A percentile compares a stretch with the other conserved stretches of the same genome.
These are phyloP conservation scores for Limosa lapponica DNA, from an alignment of 2,797 vertebrate species.

Conservation along the genomic window DNA sequence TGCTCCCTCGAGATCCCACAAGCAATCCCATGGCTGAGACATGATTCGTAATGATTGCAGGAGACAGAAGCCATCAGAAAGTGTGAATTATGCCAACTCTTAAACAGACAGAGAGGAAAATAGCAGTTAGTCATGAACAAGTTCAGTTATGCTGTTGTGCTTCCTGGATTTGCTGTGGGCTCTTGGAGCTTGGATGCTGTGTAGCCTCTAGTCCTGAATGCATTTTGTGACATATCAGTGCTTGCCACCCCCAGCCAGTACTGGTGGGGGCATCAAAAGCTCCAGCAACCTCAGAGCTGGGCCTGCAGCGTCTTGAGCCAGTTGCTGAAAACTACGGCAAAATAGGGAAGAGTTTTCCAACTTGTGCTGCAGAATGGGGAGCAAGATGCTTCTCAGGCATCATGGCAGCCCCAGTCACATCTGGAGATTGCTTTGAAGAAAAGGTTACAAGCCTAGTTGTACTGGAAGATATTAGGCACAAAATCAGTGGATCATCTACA, in stretches of 20 bases:
- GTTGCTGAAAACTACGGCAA: not conserved
- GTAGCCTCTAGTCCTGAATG: not conserved
- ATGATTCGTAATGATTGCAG: not conserved
- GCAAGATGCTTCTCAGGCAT: not conserved
- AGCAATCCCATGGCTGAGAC: not conserved
- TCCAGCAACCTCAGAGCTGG: not conserved
- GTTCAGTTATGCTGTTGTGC: not conserved
- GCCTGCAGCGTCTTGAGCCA: not conserved
- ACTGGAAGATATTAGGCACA: not conserved
- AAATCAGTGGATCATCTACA: not conserved
- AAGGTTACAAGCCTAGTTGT: not conserved
- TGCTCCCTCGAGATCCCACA: not conserved
- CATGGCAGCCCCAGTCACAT: not conserved
- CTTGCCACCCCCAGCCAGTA: not conserved
- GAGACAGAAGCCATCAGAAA: not conserved
- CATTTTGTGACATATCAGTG: not conserved
- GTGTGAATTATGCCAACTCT: accelerated
- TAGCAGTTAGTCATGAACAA: not conserved
- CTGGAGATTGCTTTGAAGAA: not conserved
- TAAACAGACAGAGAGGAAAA: not conserved
- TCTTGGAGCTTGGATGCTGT: not conserved
- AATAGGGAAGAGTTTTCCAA: not conserved
- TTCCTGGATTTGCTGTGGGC: not conserved
- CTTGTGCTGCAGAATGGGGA: not conserved
- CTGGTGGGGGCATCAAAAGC: not conserved